Evolutionary conservation across 2,113 vertebrate genomes (phyloP).

Genomic region (Monarcha castaneiventris): DNA sequence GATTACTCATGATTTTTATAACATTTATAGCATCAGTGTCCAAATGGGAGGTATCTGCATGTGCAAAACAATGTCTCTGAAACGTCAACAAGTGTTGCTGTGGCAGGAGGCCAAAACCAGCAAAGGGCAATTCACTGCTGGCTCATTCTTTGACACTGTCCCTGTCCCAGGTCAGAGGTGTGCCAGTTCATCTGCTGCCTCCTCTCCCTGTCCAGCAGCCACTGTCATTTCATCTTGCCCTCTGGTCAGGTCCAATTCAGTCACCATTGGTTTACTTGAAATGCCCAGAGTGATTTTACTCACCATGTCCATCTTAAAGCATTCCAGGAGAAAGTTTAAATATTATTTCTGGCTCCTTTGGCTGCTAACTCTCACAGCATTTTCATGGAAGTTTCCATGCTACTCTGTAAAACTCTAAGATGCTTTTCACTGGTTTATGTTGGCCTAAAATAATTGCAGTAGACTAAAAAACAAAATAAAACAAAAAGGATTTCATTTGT

Average conservation of each 20-base stretch:
- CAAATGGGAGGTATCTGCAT: not conserved
- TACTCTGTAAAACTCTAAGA: not conserved
- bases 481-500: not conserved
- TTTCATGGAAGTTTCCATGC: not conserved
- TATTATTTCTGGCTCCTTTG: constrained; percentile 41
- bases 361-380: not conserved
- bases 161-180: not conserved
- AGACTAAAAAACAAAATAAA: not conserved
- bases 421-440: not conserved
- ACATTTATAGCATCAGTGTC: not conserved
- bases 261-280: not conserved
- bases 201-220: not conserved
- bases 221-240: not conserved
- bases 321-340: constrained; percentile 1
- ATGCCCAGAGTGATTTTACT: not conserved
- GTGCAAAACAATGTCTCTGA: not conserved
- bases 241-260: not conserved
- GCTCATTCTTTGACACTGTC: not conserved
- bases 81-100: not conserved
- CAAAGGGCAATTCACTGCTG: not conserved
- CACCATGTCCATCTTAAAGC: not conserved
- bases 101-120: not conserved
- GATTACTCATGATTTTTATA: not conserved
- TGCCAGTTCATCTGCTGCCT: not conserved
- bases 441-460: not conserved